phyloP scores from a whole-genome alignment of 2,797 vertebrate species.

The Chiroxiphia lanceolata region DNA sequence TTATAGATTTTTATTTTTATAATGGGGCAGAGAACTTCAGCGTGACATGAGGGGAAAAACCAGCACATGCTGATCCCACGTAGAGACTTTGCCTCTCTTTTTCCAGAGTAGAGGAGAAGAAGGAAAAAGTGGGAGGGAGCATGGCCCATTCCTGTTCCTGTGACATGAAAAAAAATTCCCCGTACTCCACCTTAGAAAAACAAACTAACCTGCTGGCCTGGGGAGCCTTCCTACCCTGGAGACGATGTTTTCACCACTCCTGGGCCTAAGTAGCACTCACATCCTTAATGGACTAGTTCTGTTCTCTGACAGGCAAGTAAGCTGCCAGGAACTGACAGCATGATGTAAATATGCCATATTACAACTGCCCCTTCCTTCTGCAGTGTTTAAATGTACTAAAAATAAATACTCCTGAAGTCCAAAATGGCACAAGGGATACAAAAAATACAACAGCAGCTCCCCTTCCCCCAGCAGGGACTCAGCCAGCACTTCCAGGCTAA shows the following conservation, averaged over 20 bases:
- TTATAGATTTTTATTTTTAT: constrained; percentile 70
- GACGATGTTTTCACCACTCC: constrained; percentile 35
- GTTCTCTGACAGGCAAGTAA: neutral
- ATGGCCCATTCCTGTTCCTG: neutral
- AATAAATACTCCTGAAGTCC: constrained; percentile 51
- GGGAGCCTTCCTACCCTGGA: constrained; percentile 38
- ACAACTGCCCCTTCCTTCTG: constrained; percentile 54
- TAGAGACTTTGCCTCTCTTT: neutral
- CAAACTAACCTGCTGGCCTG: constrained; percentile 35
- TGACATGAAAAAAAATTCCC: neutral
- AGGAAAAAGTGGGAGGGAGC: constrained; percentile 24
- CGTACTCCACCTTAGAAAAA: constrained; percentile 44
- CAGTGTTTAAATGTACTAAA: constrained; percentile 53
- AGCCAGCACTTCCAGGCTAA: constrained; percentile 11
- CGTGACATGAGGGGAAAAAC: constrained; percentile 33
- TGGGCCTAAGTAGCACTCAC: constrained; percentile 33
- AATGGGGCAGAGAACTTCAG: constrained; percentile 34
- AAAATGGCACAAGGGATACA: constrained; percentile 41
- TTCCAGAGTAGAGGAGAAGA: neutral
- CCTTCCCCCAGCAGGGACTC: neutral
- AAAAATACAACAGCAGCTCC: constrained; percentile 2
- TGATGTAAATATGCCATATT: constrained; percentile 57
- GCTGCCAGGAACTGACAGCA: constrained; percentile 60
- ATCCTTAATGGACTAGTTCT: constrained; percentile 33
- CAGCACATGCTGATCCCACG: constrained; percentile 39